Evolutionary conservation across 37 sponge, comb jelly and placozoan species (phyloP).

Genomic region (Axinella damicornis): DNA sequence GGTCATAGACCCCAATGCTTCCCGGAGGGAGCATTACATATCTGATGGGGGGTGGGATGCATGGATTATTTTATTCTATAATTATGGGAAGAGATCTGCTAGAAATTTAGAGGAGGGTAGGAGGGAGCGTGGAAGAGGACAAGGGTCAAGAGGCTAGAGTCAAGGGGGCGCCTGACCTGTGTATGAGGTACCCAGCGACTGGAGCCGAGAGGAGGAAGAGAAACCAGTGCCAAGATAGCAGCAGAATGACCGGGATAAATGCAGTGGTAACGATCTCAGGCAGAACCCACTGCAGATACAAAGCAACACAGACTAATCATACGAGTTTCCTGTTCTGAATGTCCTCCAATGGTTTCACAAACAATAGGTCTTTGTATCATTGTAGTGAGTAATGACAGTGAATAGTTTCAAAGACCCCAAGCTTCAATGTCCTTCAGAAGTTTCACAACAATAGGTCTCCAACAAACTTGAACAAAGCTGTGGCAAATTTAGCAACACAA

Average conservation of each 20-base stretch:
- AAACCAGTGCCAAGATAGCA: conserved; percentile 85
- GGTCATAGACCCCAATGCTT: conserved; percentile 89
- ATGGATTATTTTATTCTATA: too few species aligned
- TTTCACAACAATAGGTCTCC: too few species aligned
- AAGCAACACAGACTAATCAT: background rate
- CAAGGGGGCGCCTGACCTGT: conserved; percentile 47
- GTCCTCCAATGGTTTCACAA: background rate
- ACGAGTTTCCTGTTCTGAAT: too few species aligned
- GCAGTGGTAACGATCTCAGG: conserved; percentile 74
- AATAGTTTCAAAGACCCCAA: too few species aligned
- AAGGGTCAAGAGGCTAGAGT: too few species aligned
- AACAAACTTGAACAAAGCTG: too few species aligned
- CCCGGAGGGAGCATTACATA: conserved; percentile 76
- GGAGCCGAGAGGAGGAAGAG: conserved; percentile 71
- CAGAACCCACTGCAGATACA: conserved; percentile 71
- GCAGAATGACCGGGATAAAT: conserved; percentile 60
- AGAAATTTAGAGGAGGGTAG: background rate
- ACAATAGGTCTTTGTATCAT: too few species aligned
- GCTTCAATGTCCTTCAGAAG: too few species aligned
- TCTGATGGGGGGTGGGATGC: too few species aligned
- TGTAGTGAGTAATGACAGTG: too few species aligned
- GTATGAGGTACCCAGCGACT: conserved; percentile 50
- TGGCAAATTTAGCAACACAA: too few species aligned
- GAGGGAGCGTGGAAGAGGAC: background rate
- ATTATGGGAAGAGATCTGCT: background rate